Conservation (phyloP, 2,888 invertebrate species). For the Callimorpha dominula region DNA sequence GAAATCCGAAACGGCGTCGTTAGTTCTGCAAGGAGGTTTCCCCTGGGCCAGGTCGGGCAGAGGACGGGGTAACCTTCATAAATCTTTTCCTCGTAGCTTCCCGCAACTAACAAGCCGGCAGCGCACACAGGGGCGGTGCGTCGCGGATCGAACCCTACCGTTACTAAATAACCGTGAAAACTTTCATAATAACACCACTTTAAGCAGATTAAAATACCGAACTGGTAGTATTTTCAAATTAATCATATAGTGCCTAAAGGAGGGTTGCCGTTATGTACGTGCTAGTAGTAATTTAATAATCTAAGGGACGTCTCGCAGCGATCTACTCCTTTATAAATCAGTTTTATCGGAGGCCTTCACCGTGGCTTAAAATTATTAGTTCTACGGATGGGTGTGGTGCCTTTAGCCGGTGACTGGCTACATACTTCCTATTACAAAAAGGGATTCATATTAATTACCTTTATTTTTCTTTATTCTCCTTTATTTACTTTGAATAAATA, state of each 20-base stretch:
- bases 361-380: conserved; percentile 71
- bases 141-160: conserved; percentile 54
- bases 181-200: conserved; percentile 78
- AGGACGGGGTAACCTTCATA: conserved; percentile 81
- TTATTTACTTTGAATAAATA: not conserved
- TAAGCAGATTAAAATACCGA: conserved; percentile 77
- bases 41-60: conserved; percentile 76
- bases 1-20: conserved; percentile 84
- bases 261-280: conserved; percentile 62
- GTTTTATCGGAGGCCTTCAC: conserved; percentile 72
- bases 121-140: conserved; percentile 47
- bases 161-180: conserved; percentile 76
- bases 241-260: conserved; percentile 69
- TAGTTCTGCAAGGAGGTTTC: conserved; percentile 79
- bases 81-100: conserved; percentile 81
- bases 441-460: conserved; percentile 3
- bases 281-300: conserved; percentile 75
- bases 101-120: conserved; percentile 82
- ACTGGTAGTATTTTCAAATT: conserved; percentile 73
- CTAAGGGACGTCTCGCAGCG: conserved; percentile 69
- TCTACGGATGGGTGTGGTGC: conserved; percentile 55
- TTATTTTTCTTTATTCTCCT: not conserved
- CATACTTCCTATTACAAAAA: conserved; percentile 1
- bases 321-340: conserved; percentile 73
- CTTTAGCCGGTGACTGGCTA: conserved; percentile 39